A percentile compares a stretch with the other conserved stretches of the same genome.
Evolutionary conservation across 2,797 vertebrate species (phyloP).

Genomic region (Vespertilio murinus): DNA sequence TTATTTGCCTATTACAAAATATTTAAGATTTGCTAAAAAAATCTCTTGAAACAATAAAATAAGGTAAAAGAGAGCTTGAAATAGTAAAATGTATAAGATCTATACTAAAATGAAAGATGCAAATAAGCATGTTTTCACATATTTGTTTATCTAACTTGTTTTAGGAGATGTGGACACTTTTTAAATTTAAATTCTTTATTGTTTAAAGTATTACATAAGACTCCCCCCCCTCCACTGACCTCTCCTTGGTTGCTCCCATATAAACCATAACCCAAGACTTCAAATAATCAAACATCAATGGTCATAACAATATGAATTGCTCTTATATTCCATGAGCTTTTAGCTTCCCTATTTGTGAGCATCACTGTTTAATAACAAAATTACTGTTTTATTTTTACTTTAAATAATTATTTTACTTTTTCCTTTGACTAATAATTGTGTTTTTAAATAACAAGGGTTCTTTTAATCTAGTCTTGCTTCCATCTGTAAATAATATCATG

Average conservation of each 20-base stretch:
- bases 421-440: neutral
- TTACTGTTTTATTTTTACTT: neutral
- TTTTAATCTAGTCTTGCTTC: neutral
- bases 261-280: neutral
- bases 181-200: too few species aligned
- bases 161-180: neutral
- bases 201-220: too few species aligned
- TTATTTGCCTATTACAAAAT: slow-evolving; percentile 50
- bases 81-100: slow-evolving; percentile 37
- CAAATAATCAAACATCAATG: neutral
- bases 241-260: neutral
- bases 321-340: neutral
- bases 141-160: slow-evolving; percentile 50
- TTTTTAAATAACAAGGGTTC: neutral
- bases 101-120: slow-evolving; percentile 61
- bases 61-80: slow-evolving; percentile 58
- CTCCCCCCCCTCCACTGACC: too few species aligned
- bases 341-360: neutral
- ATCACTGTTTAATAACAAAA: neutral
- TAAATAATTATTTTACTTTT: neutral
- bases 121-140: slow-evolving; percentile 42
- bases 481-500: neutral
- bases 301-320: neutral
- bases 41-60: slow-evolving; percentile 64
- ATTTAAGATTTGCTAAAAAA: slow-evolving; percentile 63